phyloP scores from a whole-genome alignment of 1,140 invertebrate genomes.

The Gryllus bimaculatus region DNA sequence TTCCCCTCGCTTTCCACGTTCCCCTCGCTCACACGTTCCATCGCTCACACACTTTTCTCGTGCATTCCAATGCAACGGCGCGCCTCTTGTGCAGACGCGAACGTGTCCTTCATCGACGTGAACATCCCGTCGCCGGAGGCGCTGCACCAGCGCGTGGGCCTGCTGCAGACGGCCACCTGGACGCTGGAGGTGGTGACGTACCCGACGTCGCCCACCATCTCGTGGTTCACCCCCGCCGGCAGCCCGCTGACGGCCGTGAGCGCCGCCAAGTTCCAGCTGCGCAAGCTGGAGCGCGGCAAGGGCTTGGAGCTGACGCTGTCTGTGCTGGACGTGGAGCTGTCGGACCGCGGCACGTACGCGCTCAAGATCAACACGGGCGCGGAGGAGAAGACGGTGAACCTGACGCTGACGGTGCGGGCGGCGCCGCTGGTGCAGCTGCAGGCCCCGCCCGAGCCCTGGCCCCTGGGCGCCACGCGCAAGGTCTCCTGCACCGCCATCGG shows the following conservation, averaged over 20 bases:
- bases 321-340: neutral
- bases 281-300: neutral
- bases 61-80: no score
- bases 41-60: no score
- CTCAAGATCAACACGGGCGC: neutral
- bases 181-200: neutral
- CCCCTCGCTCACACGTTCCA: no score
- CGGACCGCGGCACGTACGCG: neutral
- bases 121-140: neutral
- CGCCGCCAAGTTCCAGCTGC: neutral
- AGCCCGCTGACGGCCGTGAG: neutral
- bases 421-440: neutral
- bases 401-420: neutral
- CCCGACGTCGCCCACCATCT: neutral
- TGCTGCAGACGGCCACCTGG: neutral
- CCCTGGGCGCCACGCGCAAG: neutral
- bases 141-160: neutral
- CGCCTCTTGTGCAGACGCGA: no score
- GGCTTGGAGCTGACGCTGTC: neutral
- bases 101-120: no score
- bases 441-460: neutral
- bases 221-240: neutral
- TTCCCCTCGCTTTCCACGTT: no score
- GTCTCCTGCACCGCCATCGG: neutral
- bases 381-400: neutral